These are phyloP conservation scores for Toxotes jaculatrix DNA, from an alignment of 2,113 vertebrate species.

Conservation along the genomic window DNA sequence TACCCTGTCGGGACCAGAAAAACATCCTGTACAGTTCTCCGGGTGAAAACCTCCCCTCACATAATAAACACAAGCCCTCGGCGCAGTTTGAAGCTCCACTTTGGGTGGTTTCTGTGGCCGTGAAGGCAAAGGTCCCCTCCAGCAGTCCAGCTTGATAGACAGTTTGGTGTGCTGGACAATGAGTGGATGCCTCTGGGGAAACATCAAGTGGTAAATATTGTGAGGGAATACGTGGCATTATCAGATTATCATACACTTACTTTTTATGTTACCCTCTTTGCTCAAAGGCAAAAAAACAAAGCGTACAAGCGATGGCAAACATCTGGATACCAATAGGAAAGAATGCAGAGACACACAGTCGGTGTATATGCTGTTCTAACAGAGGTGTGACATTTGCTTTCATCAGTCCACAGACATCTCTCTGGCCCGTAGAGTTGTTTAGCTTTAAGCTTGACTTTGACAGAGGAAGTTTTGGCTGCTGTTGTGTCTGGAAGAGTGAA, in stretches of 20 bases:
- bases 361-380: conserved; percentile 34
- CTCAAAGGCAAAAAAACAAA: conserved; percentile 6
- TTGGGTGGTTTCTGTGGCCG: conserved; percentile 79
- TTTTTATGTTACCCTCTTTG: not conserved
- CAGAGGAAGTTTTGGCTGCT: conserved; percentile 69
- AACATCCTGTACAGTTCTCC: conserved; percentile 87
- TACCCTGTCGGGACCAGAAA: conserved; percentile 86
- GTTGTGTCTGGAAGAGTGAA: conserved; percentile 79
- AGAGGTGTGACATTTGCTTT: conserved; percentile 59
- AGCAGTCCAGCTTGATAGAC: conserved; percentile 63
- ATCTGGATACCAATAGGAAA: conserved; percentile 65
- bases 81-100: conserved; percentile 81
- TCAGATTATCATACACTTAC: not conserved
- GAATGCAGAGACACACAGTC: conserved; percentile 31
- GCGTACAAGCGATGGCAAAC: conserved; percentile 27
- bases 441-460: conserved; percentile 59
- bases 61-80: conserved; percentile 85
- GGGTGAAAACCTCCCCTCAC: conserved; percentile 84
- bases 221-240: not conserved
- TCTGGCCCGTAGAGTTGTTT: conserved; percentile 57
- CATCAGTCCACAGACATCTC: conserved; percentile 48
- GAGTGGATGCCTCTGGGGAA: not conserved
- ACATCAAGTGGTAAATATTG: not conserved
- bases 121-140: conserved; percentile 61
- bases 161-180: conserved; percentile 30